Conservation (phyloP, 2,113 vertebrate species). For the Pachycephala philippinensis region DNA sequence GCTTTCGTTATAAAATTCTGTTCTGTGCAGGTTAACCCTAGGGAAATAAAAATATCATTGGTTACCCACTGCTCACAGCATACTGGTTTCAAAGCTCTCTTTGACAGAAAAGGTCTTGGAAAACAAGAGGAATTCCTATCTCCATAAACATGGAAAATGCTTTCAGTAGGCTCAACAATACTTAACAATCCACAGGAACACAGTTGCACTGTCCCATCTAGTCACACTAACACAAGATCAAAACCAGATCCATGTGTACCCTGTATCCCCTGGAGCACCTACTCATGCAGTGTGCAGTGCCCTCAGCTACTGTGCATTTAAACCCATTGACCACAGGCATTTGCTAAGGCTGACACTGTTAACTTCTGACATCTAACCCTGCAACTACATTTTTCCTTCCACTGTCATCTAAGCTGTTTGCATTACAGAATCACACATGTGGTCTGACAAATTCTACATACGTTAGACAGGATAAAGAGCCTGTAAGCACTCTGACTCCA, state of each 20-base stretch:
- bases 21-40: constrained; percentile 93
- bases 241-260: neutral
- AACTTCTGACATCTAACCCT: neutral
- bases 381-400: neutral
- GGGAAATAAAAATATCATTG: neutral
- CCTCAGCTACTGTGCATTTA: neutral
- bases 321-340: neutral
- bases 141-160: neutral
- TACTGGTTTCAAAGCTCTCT: neutral
- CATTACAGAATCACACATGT: neutral
- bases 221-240: neutral
- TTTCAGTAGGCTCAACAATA: neutral
- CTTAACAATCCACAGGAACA: neutral
- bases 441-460: neutral
- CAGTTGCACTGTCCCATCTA: neutral
- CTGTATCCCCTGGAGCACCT: rapidly evolving
- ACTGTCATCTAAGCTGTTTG: neutral
- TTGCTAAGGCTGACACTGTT: neutral
- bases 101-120: neutral
- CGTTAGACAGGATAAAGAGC: neutral
- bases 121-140: neutral
- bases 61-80: neutral
- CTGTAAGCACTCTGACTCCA: rapidly evolving
- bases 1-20: constrained; percentile 96
- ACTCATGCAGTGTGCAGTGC: neutral